Base-by-base conservation (phyloP, 1,140 invertebrate genomes). In the Saccostrea glomerata region DNA sequence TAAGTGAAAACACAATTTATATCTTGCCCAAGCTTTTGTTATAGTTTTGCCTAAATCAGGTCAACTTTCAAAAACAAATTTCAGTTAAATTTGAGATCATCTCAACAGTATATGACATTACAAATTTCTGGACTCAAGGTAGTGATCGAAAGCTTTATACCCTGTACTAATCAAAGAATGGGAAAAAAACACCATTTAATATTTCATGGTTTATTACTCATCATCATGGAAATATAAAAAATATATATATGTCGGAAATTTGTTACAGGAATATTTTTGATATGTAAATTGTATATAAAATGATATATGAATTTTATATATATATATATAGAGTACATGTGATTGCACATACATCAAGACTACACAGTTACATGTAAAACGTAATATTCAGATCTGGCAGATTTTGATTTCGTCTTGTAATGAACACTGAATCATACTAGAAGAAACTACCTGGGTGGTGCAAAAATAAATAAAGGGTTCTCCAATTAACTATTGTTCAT, bases 191-290 rank as follows among this genome's bases (percentile, higher is more conserved):
- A n/a, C 25, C 15, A 63, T 36, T 4, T 15, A 77, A 30, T 36
- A 77, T 77, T 77, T 77, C 25, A 77, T 77, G 9, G 70, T 77
- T 77, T 77, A 84, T 55, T 85, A 85, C 60, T 85, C 47, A 54
- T 85, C 47, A 54, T 85, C 84, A 85, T 85, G 84, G 63, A 85
- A 85, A 85, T 85, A 85, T 85, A 85, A 85, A 85, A 84, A 84
- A 73, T 40, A 77, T 17, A 84, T 84, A 85, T 85, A 58, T 85
- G 30, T 56, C 54, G 63, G 55, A 56, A 85, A 85, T 60, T 63
- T 85, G 55, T 25, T 36, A 63, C 12, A 23, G 36, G 40, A 54
- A 84, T 84, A 25, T 84, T 40, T 55, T 56, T 85, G 84, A 85
- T 85, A 85, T 85, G 84, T 63, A 85, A 56, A 85, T 56, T 85